These are phyloP conservation scores for Heterodera carotae DNA, from an alignment of 1,140 invertebrate genomes.

Conservation along the genomic window DNA sequence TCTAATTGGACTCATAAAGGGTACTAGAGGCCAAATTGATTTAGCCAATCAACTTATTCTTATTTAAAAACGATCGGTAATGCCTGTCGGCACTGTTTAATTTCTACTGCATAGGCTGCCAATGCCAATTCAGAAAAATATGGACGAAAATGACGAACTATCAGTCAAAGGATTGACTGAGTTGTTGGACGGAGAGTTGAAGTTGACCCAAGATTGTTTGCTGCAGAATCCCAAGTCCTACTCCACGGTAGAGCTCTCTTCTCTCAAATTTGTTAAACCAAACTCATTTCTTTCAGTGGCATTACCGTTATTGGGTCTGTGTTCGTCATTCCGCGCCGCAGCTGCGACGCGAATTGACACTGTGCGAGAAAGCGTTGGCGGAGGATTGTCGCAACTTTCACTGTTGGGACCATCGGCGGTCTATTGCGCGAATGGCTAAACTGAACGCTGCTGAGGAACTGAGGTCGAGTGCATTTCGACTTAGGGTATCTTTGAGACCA, in stretches of 20 bases:
- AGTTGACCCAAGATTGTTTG: conserved; percentile 41
- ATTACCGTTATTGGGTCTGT: conserved; percentile 48
- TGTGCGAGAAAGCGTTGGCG: conserved; percentile 50
- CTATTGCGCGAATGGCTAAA: conserved; percentile 44
- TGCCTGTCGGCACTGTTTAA: too few species aligned
- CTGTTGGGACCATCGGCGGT: conserved; percentile 55
- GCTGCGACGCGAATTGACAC: conserved; percentile 37
- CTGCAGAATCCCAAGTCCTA: conserved; percentile 52
- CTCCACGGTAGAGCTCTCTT: conserved; percentile 1
- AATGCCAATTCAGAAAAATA: conserved; percentile 21
- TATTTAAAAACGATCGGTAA: too few species aligned
- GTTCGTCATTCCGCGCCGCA: conserved; percentile 30
- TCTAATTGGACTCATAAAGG: too few species aligned
- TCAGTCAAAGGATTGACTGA: background rate
- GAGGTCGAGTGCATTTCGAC: background rate
- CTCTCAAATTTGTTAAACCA: background rate
- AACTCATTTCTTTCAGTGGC: conserved; percentile 26
- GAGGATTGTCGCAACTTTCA: conserved; percentile 54
- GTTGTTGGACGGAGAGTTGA: conserved; percentile 46
- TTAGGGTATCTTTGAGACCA: too few species aligned
- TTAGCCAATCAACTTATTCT: too few species aligned
- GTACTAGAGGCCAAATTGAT: too few species aligned
- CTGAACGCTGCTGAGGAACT: conserved; percentile 43
- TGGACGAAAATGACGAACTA: conserved; percentile 39
- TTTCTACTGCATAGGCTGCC: too few species aligned